Evolutionary conservation across 2,113 vertebrate species (phyloP).

Genomic region (Natator depressus): DNA sequence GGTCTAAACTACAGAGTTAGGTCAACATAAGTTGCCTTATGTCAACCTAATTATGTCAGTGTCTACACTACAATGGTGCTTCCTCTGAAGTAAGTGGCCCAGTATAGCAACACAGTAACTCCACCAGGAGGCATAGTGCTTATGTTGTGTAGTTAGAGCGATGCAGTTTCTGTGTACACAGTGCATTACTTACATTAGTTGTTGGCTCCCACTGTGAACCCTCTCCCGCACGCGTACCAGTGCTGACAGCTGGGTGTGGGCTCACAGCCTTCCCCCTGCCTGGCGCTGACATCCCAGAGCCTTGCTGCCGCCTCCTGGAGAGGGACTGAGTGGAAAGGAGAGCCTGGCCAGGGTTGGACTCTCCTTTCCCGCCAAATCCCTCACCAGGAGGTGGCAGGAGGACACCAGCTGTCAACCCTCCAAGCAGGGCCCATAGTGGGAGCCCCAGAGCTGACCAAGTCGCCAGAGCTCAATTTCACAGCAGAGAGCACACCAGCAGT

Average conservation of each 20-base stretch:
- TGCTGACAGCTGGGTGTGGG: too few species aligned
- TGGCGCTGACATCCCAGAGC: too few species aligned
- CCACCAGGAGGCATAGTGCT: not conserved
- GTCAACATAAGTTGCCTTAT: not conserved
- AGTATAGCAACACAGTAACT: not conserved
- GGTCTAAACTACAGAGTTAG: not conserved
- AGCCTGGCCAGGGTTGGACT: not conserved
- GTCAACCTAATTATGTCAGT: not conserved
- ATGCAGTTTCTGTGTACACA: not conserved
- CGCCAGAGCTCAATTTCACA: not conserved
- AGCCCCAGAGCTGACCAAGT: too few species aligned
- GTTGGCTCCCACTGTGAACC: too few species aligned
- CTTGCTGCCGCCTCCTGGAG: not conserved
- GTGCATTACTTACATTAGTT: not conserved
- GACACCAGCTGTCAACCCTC: too few species aligned
- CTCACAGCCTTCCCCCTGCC: too few species aligned
- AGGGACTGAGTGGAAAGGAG: not conserved
- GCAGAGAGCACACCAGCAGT: not conserved
- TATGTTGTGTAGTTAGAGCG: too few species aligned
- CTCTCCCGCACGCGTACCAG: too few species aligned
- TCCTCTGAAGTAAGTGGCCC: not conserved
- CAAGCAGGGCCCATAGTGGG: too few species aligned
- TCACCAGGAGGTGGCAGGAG: not conserved
- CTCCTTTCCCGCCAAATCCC: not conserved
- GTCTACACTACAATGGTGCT: not conserved